Conservation (phyloP, 1,140 invertebrate genomes). For the Geopemphigus sp. region DNA sequence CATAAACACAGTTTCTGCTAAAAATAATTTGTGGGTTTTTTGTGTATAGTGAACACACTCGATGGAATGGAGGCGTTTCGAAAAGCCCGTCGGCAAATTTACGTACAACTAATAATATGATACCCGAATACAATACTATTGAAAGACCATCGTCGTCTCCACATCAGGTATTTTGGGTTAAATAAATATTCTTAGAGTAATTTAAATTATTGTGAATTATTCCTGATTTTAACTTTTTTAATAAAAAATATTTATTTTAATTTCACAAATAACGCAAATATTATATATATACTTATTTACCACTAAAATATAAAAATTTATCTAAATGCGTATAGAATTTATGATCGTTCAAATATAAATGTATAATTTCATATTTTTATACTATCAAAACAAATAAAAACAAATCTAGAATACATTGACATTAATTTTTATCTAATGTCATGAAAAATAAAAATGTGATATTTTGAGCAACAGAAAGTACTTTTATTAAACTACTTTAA, state of each 20-base stretch:
- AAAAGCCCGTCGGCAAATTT: constrained; percentile 54
- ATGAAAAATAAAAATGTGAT: too few relatives aligned
- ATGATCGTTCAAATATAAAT: too few relatives aligned
- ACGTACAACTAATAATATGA: constrained; percentile 6
- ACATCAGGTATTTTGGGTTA: constrained; percentile 16
- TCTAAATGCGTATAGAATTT: background rate
- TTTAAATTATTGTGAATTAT: background rate
- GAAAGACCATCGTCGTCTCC: background rate
- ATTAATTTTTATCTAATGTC: too few relatives aligned
- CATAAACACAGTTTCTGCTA: background rate
- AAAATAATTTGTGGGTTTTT: constrained; percentile 2
- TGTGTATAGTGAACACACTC: constrained; percentile 60
- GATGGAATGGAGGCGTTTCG: constrained; percentile 69
- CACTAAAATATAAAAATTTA: background rate
- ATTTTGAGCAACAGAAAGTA: too few relatives aligned
- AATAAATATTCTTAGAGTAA: too few relatives aligned
- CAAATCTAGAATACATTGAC: too few relatives aligned
- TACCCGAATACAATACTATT: constrained; percentile 32
- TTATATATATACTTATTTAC: background rate
- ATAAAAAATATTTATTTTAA: background rate
- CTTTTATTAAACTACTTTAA: too few relatives aligned
- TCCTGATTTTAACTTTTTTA: background rate
- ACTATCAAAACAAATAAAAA: too few relatives aligned
- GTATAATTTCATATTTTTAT: too few relatives aligned
- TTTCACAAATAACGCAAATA: background rate